Percentiles rank a stretch among this genome's conserved stretches.
phyloP scores from a whole-genome alignment of 2,113 vertebrate species.

The Phylloscopus trochiloides region DNA sequence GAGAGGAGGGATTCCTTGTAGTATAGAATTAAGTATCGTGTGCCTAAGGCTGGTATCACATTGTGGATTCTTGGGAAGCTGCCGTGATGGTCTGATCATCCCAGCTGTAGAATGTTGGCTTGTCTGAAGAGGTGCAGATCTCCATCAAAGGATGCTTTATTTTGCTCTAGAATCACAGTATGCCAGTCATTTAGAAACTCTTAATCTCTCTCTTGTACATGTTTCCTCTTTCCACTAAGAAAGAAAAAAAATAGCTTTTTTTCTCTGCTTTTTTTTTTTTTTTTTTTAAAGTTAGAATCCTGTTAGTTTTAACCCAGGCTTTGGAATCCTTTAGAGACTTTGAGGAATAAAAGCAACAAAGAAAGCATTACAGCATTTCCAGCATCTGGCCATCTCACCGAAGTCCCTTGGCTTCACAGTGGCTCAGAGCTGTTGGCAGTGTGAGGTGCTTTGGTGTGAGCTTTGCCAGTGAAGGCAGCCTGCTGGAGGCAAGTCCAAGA shows the following conservation, averaged over 20 bases:
- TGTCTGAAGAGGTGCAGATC: background rate
- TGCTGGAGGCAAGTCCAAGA: background rate
- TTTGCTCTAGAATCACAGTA: background rate
- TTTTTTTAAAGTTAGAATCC: background rate
- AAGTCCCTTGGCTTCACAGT: background rate
- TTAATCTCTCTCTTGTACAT: background rate
- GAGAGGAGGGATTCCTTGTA: background rate
- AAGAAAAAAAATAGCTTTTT: background rate
- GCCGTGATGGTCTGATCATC: background rate
- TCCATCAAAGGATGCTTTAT: background rate
- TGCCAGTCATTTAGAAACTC: background rate
- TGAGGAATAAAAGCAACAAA: background rate
- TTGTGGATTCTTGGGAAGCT: background rate
- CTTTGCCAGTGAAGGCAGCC: background rate
- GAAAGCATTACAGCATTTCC: background rate
- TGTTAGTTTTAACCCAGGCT: background rate
- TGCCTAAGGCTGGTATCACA: background rate
- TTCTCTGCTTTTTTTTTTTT: background rate
- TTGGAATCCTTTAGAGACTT: background rate
- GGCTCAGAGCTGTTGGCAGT: background rate
- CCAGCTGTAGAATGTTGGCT: background rate
- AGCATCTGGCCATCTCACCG: background rate
- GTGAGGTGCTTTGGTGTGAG: background rate
- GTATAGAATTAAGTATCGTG: background rate
- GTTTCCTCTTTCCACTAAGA: background rate